Evolutionary conservation across 2,888 invertebrate genomes (phyloP), one percentile per base, ranked within the genome.

Genomic region (Aphodius sticticus): DNA sequence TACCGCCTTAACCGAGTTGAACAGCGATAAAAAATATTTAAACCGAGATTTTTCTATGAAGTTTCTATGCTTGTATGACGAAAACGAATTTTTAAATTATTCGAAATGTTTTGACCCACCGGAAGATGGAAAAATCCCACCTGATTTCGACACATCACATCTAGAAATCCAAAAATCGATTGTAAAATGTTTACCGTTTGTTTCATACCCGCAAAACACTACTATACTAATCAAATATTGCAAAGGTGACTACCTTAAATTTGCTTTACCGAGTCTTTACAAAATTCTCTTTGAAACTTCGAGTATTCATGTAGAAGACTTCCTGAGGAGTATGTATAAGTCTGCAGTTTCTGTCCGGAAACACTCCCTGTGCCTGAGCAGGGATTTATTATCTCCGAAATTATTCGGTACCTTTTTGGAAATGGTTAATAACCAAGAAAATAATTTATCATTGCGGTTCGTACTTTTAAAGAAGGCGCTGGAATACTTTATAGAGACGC

Each of bases 191-290:
- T 6, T 74, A 6, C 69, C 74, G 69, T 16, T 16, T 14, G 14
- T 75, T 2, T n/a, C 16, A 7, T 16, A 15, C 16, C 69, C 78
- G 9, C 0, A 16, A 14, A 14, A 78, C 1, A 37, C 14, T 12
- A 15, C 69, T 35, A 26, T 78, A 36, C 7, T 74, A 37, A 16
- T 36, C 6, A 78, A 69, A 16, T 78, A 75, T 75, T 78, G 78
- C 53, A 78, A 74, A 53, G 78, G 78, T 0, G 78, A 78, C 35
- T 78, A 78, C 37, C 53, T 78, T 15, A 78, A 78, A 69, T 78
- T 75, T 9, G 74, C 78, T 12, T 9, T 78, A 16, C 26, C n/a
- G 7, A 69, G 74, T 6, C 14, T 78, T 36, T 78, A 78, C n/a
- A 74, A 69, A 16, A 69, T 74, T 26, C 69, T 26, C 14, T 53